These are phyloP conservation scores for Ernsta delagoae DNA, from an alignment of 2,888 invertebrate genomes.

Conservation along the genomic window DNA sequence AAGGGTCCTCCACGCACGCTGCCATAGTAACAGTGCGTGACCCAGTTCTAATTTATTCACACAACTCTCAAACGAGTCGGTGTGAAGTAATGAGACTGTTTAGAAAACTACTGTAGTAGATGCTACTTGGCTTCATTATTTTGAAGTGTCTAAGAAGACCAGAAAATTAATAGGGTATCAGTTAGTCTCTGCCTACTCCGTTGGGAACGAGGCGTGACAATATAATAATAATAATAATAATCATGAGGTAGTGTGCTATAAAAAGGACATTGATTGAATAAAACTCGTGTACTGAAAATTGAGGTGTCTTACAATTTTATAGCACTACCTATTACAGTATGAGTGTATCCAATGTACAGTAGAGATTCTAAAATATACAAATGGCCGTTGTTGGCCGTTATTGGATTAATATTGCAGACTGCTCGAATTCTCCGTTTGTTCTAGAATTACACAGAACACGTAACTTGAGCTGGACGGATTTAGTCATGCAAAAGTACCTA, in stretches of 20 bases:
- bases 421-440: neutral
- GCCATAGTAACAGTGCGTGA: slow-evolving; percentile 28
- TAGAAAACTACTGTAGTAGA: slow-evolving; percentile 6
- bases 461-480: neutral
- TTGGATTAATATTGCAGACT: neutral
- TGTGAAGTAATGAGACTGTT: slow-evolving; percentile 26
- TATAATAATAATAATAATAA: neutral
- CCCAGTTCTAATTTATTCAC: slow-evolving; percentile 29
- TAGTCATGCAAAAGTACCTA: neutral
- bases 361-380: too few species aligned
- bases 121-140: slow-evolving; percentile 6
- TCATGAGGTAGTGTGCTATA: too few species aligned
- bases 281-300: too few species aligned
- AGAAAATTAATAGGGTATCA: neutral
- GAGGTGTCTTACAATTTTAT: too few species aligned
- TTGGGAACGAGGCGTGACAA: too few species aligned
- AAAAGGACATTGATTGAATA: too few species aligned
- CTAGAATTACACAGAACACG: neutral
- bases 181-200: too few species aligned
- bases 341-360: too few species aligned
- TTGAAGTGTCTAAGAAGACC: slow-evolving; percentile 2
- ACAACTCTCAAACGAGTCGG: slow-evolving; percentile 5
- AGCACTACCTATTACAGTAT: too few species aligned
- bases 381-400: too few species aligned
- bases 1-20: slow-evolving; percentile 25